Base-by-base conservation (phyloP, 2,888 invertebrate genomes). In the Salticus scenicus region DNA sequence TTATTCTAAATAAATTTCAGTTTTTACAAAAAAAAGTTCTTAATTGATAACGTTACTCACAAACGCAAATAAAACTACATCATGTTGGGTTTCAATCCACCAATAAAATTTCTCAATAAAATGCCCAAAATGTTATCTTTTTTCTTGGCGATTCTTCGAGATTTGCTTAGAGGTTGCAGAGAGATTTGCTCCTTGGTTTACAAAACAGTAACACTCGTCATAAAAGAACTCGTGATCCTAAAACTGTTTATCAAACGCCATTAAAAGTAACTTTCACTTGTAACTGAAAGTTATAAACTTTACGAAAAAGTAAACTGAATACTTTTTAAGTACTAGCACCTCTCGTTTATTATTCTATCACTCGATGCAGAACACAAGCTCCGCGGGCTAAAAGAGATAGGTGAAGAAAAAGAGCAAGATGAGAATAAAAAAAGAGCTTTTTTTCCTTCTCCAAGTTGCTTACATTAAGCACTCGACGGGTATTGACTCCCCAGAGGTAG, bases 401-500 rank as follows among this genome's bases (percentile, higher is more conserved):
- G 47, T n/a, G 42, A 33, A 74, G 42, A 80, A 70, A 28, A 20
- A 24, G 42, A 24, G 7, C 12, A 27, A 64, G 51, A 31, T 20
- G n/a, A 71, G 30, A 66, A 28, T 42, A 72, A 80, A 72, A 71
- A 73, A 37, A 73, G 33, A 33, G 42, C 17, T 64, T 57, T 57
- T 57, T 14, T 17, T 17, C 14, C 17, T 17, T 72, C 47, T 20
- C 63, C 42, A 64, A 83, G 82, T 83, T 83, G 83, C 83, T 78
- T 84, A 84, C 78, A 84, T 84, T 84, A 84, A 84, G 74, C 78
- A 70, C 69, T 74, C 70, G 74, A 78, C 71, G 77, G 83, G 72
- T 76, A 77, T 76, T 76, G 78, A 85, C 78, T 79, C 79, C 84
- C 84, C 42, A 69, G 83, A 84, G 83, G 83, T 78, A 73, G 83